These are phyloP conservation scores for Pleuronectes platessa DNA, from an alignment of 2,113 vertebrate species.

Conservation along the genomic window DNA sequence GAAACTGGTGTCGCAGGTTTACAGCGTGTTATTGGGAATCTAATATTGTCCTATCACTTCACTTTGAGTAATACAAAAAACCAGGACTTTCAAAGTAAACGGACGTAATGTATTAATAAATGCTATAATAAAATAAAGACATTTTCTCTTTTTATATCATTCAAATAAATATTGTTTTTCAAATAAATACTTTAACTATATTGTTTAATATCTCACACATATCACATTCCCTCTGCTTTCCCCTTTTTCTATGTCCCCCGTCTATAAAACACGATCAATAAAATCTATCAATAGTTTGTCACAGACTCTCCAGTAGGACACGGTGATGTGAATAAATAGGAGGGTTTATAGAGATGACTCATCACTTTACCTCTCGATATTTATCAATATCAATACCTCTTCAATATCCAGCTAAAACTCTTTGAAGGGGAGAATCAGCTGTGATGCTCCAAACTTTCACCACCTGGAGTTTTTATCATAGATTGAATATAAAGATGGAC, in stretches of 20 bases:
- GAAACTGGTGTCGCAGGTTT: slow-evolving; percentile 17
- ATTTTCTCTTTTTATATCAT: slow-evolving; percentile 62
- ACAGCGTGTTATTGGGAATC: slow-evolving; percentile 14
- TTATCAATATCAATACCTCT: slow-evolving; percentile 1
- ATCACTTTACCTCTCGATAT: not conserved
- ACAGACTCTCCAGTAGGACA: slow-evolving; percentile 62
- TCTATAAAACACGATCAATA: slow-evolving; percentile 60
- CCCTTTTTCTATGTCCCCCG: slow-evolving; percentile 2
- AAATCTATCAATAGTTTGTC: slow-evolving; percentile 41
- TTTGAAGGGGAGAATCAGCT: no score
- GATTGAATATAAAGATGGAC: no score
- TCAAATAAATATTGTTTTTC: slow-evolving; percentile 65
- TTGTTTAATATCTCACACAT: slow-evolving; percentile 58
- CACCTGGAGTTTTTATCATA: no score
- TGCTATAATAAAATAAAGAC: slow-evolving; percentile 78
- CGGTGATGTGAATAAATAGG: slow-evolving; percentile 39
- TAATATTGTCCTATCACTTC: slow-evolving; percentile 6
- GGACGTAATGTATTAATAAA: slow-evolving; percentile 63
- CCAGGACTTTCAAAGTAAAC: slow-evolving; percentile 61
- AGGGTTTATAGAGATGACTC: slow-evolving; percentile 37
- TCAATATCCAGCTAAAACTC: no score
- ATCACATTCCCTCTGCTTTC: slow-evolving; percentile 44
- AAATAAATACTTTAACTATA: slow-evolving; percentile 67
- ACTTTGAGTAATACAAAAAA: slow-evolving; percentile 66
- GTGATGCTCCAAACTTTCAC: no score